Evolutionary conservation across 2,888 invertebrate genomes (phyloP), one percentile per base, ranked within the genome.

Genomic region (Athalia circularis): DNA sequence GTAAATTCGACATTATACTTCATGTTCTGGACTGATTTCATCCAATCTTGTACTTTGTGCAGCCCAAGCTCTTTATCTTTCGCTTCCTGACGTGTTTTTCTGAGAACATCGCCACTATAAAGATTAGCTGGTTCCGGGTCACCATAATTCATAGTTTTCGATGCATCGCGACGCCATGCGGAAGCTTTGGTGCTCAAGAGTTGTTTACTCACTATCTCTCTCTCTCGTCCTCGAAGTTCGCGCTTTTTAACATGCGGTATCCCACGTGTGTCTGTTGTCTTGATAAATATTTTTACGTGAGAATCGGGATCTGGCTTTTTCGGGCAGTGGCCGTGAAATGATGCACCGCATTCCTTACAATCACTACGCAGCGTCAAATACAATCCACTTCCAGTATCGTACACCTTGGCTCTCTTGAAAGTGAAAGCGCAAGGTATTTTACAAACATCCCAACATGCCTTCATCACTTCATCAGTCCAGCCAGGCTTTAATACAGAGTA

Each of bases 81-180:
- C 13, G 61, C 79, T 62, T 80, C 78, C 72, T 80, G 70, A 52
- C 65, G 74, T 29, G 75, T 54, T 79, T 81, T 80, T 74, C 79
- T 47, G 4, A 80, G 43, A 3, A 78, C 72, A 9, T 52, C 54
- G 52, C 65, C 67, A 4, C 77, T 64, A 13, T 77, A 65, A 50
- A 79, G 50, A 47, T 79, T 70, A n/a, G 78, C 65, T 8, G 79
- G 80, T 48, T 78, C 80, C 9, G 78, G 64, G 61, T 79, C 81
- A 15, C 77, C 81, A 67, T 77, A 78, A 5, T 57, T 59, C 47
- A 81, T 11, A 57, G 78, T 57, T 13, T 59, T 43, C 1, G 52
- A 45, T 4, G 77, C 80, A 29, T 80, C 79, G n/a, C 76, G 74
- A 45, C 74, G 78, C 47, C 76, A 76, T 45, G 45, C n/a, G 13